Percentiles rank a stretch among this genome's conserved stretches.
Evolutionary conservation across 2,888 invertebrate species (phyloP).

Genomic region (Lasioglossum zephyrum): DNA sequence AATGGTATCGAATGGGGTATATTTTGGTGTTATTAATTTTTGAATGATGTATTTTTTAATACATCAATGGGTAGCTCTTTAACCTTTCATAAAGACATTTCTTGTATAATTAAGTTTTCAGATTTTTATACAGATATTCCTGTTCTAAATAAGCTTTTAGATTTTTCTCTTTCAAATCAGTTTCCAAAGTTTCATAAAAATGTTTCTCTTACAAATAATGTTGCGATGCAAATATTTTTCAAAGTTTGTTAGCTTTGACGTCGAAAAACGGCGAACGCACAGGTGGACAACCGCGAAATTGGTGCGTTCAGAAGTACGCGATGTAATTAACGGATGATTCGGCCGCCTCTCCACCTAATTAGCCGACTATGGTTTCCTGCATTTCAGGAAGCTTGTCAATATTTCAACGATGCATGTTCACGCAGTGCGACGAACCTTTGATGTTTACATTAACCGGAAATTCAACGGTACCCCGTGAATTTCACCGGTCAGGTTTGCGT

Average conservation of each 20-base stretch:
- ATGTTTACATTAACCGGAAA: background rate
- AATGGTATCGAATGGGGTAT: too few species aligned
- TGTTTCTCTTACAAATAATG: too few species aligned
- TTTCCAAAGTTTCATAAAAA: background rate
- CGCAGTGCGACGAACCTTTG: background rate
- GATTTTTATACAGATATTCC: too few species aligned
- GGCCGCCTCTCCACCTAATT: background rate
- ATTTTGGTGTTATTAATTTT: too few species aligned
- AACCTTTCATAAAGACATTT: too few species aligned
- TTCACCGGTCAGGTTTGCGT: background rate
- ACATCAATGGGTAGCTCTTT: too few species aligned
- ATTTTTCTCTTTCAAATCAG: background rate
- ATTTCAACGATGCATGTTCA: background rate
- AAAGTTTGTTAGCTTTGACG: background rate
- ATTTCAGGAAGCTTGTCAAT: background rate
- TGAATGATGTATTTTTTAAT: too few species aligned
- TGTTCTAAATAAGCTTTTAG: too few species aligned
- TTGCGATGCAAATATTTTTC: background rate
- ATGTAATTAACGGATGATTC: background rate
- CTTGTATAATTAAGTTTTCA: too few species aligned
- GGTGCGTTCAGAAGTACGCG: background rate
- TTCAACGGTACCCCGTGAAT: background rate
- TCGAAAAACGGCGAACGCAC: background rate
- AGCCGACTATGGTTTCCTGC: background rate
- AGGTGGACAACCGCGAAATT: background rate